Base-by-base conservation (phyloP, 2,797 vertebrate genomes). In the Tympanoctomys barrerae region DNA sequence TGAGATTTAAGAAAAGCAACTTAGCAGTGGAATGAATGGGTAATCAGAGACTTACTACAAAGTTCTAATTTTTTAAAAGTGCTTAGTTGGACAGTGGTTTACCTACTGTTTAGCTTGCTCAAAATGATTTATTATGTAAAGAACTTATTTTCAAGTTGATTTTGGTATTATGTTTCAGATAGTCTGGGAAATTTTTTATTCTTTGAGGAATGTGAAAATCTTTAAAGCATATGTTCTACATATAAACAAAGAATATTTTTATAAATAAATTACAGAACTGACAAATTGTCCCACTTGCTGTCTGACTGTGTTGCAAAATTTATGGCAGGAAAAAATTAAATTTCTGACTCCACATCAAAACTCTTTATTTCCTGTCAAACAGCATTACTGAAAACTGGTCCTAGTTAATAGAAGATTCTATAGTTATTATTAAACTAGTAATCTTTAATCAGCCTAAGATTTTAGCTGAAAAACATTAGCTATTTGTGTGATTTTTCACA, bases 1-100 rank as follows among this genome's bases (percentile, higher is more conserved):
- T 97, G 94, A 97, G 93, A 97, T 97, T 97, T 96, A 95, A 95
- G 93, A 97, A 98, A 97, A 97, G 90, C 93, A 96, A 90, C 88
- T 96, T 94, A 95, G 85, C 93, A 68, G 87, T 95, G 93, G 93
- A 97, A 95, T 96, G 96, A 97, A 95, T 97, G 94, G 88, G 96
- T 96, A 95, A 96, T 96, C 57, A 3, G 94, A 96, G 92, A 93
- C 94, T 97, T 94, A 88, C 85, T 71, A 89, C 5, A n/a, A 96
- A 97, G 88, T 97, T 96, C 96, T 94, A 92, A 88, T 98, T 97
- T 97, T 97, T 97, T 96, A 88, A 59, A 97, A 97, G 88, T 96
- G 88, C 93, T 93, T 97, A 97, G 97, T 97, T 95, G 91, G 82
- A 96, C 94, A 95, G 64, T 96, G 89, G 93, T 95, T 97, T 98